Evolutionary conservation across 2,888 invertebrate genomes (phyloP).

Genomic region (Diabrotica balteata): DNA sequence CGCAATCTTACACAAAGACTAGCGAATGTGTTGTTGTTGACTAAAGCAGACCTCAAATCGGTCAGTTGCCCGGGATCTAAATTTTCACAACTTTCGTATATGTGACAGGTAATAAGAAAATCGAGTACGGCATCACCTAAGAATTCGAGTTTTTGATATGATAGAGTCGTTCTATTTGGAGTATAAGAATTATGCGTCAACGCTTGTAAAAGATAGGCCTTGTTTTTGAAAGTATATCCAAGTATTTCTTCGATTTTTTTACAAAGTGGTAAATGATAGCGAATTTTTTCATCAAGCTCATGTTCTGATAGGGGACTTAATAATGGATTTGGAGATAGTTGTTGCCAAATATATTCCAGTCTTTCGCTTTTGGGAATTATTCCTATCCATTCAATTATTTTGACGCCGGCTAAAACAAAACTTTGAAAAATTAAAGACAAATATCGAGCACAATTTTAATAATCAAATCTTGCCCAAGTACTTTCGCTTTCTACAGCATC

Average conservation of each 20-base stretch:
- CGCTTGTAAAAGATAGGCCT: constrained; percentile 84
- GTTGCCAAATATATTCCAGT: constrained; percentile 45
- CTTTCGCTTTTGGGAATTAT: constrained; percentile 54
- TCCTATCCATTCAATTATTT: constrained; percentile 62
- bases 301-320: constrained; percentile 50
- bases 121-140: constrained; percentile 92
- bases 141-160: constrained; percentile 92
- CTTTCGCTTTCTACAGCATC: too few species aligned
- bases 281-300: constrained; percentile 59
- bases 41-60: constrained; percentile 91
- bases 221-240: constrained; percentile 81
- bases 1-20: constrained; percentile 85
- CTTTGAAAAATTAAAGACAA: too few species aligned
- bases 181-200: constrained; percentile 92
- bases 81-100: constrained; percentile 76
- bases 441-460: too few species aligned
- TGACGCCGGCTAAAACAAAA: constrained; percentile 47
- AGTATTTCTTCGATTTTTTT: constrained; percentile 51
- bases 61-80: constrained; percentile 88
- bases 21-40: constrained; percentile 96
- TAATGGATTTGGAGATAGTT: constrained; percentile 54
- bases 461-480: too few species aligned
- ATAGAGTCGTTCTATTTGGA: constrained; percentile 81
- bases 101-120: constrained; percentile 85
- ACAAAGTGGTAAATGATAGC: constrained; percentile 55